Conservation (phyloP, 2,797 vertebrate genomes). For the Acanthurus leucopareius region DNA sequence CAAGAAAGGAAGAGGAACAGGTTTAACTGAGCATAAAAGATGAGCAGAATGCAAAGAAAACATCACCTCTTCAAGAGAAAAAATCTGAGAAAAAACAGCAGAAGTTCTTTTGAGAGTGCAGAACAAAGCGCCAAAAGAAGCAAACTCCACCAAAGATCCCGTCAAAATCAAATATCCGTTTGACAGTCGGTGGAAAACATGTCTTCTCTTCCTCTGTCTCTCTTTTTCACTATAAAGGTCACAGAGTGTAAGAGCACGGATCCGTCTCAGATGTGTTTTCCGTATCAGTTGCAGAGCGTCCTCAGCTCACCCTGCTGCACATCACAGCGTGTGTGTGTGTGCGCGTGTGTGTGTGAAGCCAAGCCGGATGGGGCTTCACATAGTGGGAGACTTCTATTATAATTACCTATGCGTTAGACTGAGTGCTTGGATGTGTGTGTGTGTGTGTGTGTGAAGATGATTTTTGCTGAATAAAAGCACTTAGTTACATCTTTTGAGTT, state of each 20-base stretch:
- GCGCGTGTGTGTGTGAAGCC: slow-evolving; percentile 8
- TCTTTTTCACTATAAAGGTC: slow-evolving; percentile 54
- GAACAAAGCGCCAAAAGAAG: background rate
- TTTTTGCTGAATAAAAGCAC: slow-evolving; percentile 35
- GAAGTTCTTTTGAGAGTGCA: background rate
- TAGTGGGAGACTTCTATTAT: slow-evolving; percentile 45
- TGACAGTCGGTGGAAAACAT: slow-evolving; percentile 51
- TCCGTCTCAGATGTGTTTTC: slow-evolving; percentile 49
- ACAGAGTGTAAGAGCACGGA: slow-evolving; percentile 20
- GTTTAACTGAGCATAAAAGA: background rate
- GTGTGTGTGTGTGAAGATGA: slow-evolving; percentile 29
- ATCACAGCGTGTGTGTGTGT: slow-evolving; percentile 15
- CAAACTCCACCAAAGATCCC: slow-evolving; percentile 31
- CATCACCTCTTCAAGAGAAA: background rate
- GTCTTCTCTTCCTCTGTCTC: slow-evolving; percentile 20
- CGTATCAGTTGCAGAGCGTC: slow-evolving; percentile 27
- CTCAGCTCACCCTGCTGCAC: slow-evolving; percentile 43
- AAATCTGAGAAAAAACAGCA: background rate
- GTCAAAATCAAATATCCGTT: slow-evolving; percentile 46
- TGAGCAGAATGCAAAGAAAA: slow-evolving; percentile 5
- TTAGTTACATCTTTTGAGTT: slow-evolving; percentile 24
- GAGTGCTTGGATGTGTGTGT: slow-evolving; percentile 24
- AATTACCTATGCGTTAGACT: slow-evolving; percentile 42
- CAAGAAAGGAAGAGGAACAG: background rate
- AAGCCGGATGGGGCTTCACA: slow-evolving; percentile 28